phyloP scores from a whole-genome alignment of 2,888 invertebrate genomes.

The Adelphocoris suturalis region DNA sequence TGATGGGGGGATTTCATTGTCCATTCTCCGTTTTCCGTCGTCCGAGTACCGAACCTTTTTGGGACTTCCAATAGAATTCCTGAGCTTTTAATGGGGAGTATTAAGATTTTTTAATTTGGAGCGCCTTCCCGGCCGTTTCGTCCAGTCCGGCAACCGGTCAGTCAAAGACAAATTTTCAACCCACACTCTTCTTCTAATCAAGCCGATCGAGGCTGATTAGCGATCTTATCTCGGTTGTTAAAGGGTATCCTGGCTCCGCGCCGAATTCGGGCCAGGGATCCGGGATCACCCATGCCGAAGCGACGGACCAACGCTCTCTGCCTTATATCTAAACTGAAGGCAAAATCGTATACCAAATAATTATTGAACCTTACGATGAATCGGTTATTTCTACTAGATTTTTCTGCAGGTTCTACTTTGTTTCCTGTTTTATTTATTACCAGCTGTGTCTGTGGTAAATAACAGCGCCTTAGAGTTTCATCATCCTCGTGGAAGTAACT shows the following conservation, averaged over 20 bases:
- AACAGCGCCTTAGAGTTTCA: no score
- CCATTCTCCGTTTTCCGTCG: no score
- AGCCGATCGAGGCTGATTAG: constrained; percentile 59
- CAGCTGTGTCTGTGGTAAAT: no score
- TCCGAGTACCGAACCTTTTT: neutral
- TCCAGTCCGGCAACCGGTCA: constrained; percentile 29
- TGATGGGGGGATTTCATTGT: neutral
- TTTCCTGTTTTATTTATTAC: no score
- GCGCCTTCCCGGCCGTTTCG: neutral
- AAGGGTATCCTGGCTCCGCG: neutral
- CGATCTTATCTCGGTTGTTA: constrained; percentile 62
- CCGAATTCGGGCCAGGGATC: constrained; percentile 54
- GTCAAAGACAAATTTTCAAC: constrained; percentile 66
- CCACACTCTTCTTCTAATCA: constrained; percentile 62
- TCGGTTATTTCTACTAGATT: no score
- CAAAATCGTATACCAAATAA: no score
- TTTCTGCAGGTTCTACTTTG: no score
- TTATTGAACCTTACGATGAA: no score
- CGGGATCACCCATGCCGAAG: constrained; percentile 6
- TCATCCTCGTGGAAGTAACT: no score
- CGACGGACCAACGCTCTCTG: no score
- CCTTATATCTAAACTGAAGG: no score
- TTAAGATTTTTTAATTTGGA: constrained; percentile 42
- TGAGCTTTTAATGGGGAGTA: constrained; percentile 47
- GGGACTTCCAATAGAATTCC: constrained; percentile 29